Evolutionary conservation across 2,113 vertebrate genomes (phyloP).

Genomic region (Ptyas mucosa): DNA sequence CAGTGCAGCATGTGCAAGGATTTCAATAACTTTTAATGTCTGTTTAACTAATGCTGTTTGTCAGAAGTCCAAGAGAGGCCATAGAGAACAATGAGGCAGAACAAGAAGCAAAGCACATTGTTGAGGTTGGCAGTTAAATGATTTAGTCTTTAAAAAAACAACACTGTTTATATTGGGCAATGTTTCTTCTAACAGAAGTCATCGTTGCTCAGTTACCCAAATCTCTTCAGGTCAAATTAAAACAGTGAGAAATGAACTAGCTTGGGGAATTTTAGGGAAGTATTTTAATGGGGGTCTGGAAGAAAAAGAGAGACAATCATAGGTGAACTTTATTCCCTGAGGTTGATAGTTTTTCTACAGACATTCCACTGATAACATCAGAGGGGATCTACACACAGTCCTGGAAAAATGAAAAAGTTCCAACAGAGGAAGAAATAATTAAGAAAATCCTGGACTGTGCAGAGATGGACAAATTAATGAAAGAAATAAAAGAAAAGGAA

Average conservation of each 20-base stretch:
- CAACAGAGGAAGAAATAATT: too few relatives aligned
- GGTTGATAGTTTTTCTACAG: neutral
- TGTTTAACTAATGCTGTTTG: conserved; percentile 17
- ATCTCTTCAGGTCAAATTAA: neutral
- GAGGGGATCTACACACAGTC: too few relatives aligned
- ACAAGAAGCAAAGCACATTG: neutral
- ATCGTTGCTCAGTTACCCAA: neutral
- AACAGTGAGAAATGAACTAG: rapidly evolving
- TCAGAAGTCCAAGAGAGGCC: neutral
- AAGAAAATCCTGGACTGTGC: too few relatives aligned
- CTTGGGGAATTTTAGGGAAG: neutral
- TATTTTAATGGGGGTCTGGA: neutral
- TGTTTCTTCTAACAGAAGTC: neutral
- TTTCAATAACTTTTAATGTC: conserved; percentile 14
- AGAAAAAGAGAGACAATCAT: neutral
- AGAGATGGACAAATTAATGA: too few relatives aligned
- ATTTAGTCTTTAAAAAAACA: neutral
- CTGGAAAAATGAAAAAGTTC: too few relatives aligned
- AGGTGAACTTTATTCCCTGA: neutral
- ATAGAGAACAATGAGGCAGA: neutral
- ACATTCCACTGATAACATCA: neutral
- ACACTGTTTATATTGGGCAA: neutral
- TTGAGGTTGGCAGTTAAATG: neutral
- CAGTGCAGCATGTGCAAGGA: neutral
- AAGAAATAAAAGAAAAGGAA: too few relatives aligned